Evolutionary conservation across 2,888 invertebrate genomes (phyloP).

Genomic region (Drosophila dives): DNA sequence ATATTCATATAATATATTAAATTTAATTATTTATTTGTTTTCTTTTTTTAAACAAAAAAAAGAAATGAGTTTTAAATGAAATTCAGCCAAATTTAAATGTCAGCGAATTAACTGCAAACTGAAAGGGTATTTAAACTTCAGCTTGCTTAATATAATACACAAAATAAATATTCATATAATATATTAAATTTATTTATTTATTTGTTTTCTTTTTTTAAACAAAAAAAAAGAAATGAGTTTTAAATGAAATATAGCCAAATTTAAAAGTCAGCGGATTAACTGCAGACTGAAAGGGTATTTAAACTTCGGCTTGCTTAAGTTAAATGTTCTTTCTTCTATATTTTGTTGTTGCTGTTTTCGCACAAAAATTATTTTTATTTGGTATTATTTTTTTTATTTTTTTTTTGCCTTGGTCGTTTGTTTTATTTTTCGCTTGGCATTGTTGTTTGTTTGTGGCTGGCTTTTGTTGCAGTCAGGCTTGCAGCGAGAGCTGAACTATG

Average conservation of each 20-base stretch:
- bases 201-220: too few relatives aligned
- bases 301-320: not conserved
- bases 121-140: not conserved
- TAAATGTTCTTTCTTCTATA: conserved; percentile 8
- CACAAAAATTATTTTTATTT: conserved; percentile 54
- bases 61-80: too few relatives aligned
- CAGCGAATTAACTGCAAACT: not conserved
- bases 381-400: conserved; percentile 56
- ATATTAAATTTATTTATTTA: too few relatives aligned
- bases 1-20: too few relatives aligned
- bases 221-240: too few relatives aligned
- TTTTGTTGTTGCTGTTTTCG: conserved; percentile 43
- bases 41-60: too few relatives aligned
- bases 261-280: not conserved
- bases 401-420: conserved; percentile 54
- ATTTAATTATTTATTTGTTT: too few relatives aligned
- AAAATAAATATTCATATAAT: too few relatives aligned
- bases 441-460: conserved; percentile 71
- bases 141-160: not conserved
- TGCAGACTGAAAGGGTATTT: not conserved
- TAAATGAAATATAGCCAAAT: too few relatives aligned
- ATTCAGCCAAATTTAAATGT: too few relatives aligned
- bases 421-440: conserved; percentile 57
- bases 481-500: conserved; percentile 77
- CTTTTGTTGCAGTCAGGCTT: conserved; percentile 70